Base-by-base conservation (phyloP, 2,888 invertebrate species). In the Yponomeuta cagnagella region DNA sequence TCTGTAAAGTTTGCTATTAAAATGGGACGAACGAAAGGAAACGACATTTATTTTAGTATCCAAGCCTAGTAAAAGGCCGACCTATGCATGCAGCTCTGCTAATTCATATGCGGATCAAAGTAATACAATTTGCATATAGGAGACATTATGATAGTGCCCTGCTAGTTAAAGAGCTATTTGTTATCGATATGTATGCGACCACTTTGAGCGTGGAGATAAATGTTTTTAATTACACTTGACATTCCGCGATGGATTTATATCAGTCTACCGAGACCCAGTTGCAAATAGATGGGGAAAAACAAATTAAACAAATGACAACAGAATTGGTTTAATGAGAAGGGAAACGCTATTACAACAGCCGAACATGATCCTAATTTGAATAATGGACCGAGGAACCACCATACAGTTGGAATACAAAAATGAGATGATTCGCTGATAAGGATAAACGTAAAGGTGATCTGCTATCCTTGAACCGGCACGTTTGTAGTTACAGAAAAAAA, bases 361-460 rank as follows among this genome's bases (percentile, higher is more conserved):
- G 30, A 68, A 66, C n/a, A 33, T 67, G 52, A 58, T n/a, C 31
- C 65, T 71, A 63, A 68, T 71, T 63, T 71, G 37, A 65, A 69
- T 71, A 63, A 69, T 31, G 31, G n/a, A 43, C 31, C 12, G 37
- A 37, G 70, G 65, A 65, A 70, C 70, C 70, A 72, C 71, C 73
- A 72, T 73, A 76, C 72, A 75, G 73, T 75, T 73, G 73, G 74
- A 80, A 81, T 79, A 83, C 84, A 83, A 84, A 78, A 81, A 79
- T 75, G 75, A 77, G 86, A 86, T 86, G 84, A 77, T 74, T 77
- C 76, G 76, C 75, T 71, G 86, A 89, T 88, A 88, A 85, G 82
- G 82, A 83, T 80, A 86, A 87, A 87, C 88, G 77, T 75, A 83
- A 83, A 90, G 90, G 91, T 87, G 86, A 90, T 89, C 89, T 82